A percentile compares a stretch with the other conserved stretches of the same genome.
These are phyloP conservation scores for Caenorhabditis virilis DNA, from an alignment of 2,888 invertebrate genomes.

Conservation along the genomic window DNA sequence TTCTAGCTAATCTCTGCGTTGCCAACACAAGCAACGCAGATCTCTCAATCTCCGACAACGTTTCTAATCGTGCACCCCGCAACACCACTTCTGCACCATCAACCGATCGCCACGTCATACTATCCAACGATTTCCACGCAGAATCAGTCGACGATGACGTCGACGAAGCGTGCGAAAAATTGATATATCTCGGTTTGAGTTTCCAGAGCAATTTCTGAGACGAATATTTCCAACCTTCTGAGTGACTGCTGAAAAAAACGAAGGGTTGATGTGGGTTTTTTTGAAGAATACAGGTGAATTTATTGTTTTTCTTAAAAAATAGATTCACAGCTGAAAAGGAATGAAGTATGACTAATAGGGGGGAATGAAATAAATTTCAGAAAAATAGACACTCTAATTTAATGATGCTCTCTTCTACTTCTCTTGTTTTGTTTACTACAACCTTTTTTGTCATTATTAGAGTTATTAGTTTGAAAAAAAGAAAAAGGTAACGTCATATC, in stretches of 20 bases:
- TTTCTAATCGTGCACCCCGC: conserved; percentile 77
- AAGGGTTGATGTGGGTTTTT: too few species aligned
- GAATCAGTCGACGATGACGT: conserved; percentile 51
- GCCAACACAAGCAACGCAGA: conserved; percentile 80
- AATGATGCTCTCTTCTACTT: too few species aligned
- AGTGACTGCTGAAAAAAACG: conserved; percentile 37
- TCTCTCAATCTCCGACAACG: conserved; percentile 81
- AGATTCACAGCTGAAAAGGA: too few species aligned
- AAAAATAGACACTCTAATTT: not conserved
- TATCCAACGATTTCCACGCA: conserved; percentile 52
- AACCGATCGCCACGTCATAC: conserved; percentile 47
- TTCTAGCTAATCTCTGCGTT: conserved; percentile 79
- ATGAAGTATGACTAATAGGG: too few species aligned
- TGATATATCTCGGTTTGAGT: conserved; percentile 40
- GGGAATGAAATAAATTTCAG: not conserved
- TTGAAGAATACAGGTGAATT: too few species aligned
- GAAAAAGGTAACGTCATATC: too few species aligned
- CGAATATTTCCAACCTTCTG: conserved; percentile 52
- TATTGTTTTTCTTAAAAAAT: too few species aligned
- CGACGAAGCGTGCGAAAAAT: conserved; percentile 44
- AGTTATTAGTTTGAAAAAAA: too few species aligned
- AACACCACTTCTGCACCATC: conserved; percentile 76
- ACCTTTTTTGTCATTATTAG: too few species aligned
- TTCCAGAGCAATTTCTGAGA: conserved; percentile 51
- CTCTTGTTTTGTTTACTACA: too few species aligned